Base-by-base conservation (phyloP, 2,888 invertebrate species). In the Patella ulyssiponensis region DNA sequence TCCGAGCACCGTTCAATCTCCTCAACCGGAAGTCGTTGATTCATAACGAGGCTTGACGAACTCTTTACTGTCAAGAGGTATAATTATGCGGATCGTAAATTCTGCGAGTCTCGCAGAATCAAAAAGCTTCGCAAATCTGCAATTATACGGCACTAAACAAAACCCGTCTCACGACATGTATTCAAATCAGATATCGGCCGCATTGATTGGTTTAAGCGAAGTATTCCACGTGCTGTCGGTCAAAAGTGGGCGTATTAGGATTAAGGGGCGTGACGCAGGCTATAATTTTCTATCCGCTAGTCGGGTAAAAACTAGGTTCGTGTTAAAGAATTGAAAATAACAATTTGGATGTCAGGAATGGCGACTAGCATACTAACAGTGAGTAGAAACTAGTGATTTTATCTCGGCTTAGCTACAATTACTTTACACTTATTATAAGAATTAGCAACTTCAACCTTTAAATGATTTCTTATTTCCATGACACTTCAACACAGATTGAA, bases 51-150 rank as follows among this genome's bases (percentile, higher is more conserved):
- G 64, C 64, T 64, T 64, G 64, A 64, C 23, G 76, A 72, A 64
- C 76, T 69, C 76, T 56, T 64, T 69, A 69, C 52, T 51, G 54
- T 52, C 33, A 54, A 51, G 69, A 69, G 73, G 52, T 76, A n/a
- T 73, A 76, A 76, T 76, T 76, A 76, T 53, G 51, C 12, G 71
- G 52, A 44, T 44, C 44, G 44, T 44, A 44, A 44, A 44, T 44
- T 44, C 44, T 44, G 44, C 9, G 44, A 44, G 9, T 44, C 44
- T 44, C 44, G 44, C 44, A 44, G 44, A 44, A 44, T 44, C 44
- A 44, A 44, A 33, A 44, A 44, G 44, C 7, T 44, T 44, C 44
- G 44, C 44, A 44, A 44, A 44, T 44, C 44, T 44, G 44, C 44
- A 44, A 44, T 44, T 44, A 44, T 44, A 44, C 44, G 44, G 44